phyloP scores from a whole-genome alignment of 2,888 invertebrate genomes.

The Pyrochroa serraticornis region DNA sequence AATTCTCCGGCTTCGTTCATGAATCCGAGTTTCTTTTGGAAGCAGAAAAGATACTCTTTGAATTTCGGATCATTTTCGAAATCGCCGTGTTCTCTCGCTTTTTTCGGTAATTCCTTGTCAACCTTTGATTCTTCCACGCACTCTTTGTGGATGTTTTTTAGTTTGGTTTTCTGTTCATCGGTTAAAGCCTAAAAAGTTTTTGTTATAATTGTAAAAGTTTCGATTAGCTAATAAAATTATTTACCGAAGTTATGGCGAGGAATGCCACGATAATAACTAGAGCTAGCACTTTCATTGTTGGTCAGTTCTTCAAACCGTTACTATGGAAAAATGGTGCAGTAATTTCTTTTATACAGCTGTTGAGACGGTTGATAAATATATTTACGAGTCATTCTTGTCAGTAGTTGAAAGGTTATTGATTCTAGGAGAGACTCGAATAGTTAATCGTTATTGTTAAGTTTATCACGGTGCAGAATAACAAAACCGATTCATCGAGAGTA shows the following conservation, averaged over 20 bases:
- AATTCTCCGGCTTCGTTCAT: constrained; percentile 41
- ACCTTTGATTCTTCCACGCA: constrained; percentile 37
- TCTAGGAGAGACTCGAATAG: no score
- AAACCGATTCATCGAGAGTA: no score
- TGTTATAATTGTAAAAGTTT: neutral
- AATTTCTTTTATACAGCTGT: no score
- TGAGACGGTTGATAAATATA: no score
- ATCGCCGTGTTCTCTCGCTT: constrained; percentile 37
- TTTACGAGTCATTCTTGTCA: no score
- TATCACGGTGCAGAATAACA: no score
- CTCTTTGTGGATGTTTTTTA: constrained; percentile 34
- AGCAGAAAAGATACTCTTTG: constrained; percentile 39
- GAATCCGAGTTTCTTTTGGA: constrained; percentile 42
- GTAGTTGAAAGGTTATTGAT: no score
- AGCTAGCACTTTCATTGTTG: constrained; percentile 16
- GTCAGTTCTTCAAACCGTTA: neutral
- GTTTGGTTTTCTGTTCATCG: constrained; percentile 42
- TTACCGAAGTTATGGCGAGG: constrained; percentile 11
- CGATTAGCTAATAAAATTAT: neutral
- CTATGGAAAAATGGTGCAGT: no score
- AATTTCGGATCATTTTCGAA: constrained; percentile 39
- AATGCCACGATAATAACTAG: neutral
- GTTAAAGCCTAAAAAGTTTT: constrained; percentile 38
- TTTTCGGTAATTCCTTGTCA: constrained; percentile 36
- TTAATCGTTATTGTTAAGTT: no score